These are phyloP conservation scores for Ceratina australensis DNA, from an alignment of 1,140 invertebrate species.

Conservation along the genomic window DNA sequence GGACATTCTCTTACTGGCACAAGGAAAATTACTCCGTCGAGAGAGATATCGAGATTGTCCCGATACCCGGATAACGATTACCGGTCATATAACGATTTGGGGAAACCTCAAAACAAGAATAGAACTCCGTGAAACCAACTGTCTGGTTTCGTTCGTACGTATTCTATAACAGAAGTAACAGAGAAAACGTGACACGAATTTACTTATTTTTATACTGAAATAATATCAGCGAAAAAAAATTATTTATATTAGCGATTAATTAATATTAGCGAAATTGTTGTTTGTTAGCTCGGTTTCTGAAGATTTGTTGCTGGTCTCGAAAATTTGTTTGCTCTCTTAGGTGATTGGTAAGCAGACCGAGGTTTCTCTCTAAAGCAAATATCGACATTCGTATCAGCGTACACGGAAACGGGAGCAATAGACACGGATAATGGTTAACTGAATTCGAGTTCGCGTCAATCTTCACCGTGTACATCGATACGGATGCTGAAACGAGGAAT, in stretches of 20 bases:
- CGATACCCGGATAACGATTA: neutral
- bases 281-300: neutral
- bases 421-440: conserved; percentile 41
- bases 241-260: too few species aligned
- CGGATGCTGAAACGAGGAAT: conserved; percentile 1
- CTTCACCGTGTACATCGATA: neutral
- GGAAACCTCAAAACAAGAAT: neutral
- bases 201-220: too few species aligned
- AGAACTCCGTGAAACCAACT: neutral
- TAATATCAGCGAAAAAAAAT: too few species aligned
- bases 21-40: neutral
- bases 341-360: neutral
- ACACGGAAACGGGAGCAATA: neutral
- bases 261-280: too few species aligned
- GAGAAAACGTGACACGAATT: too few species aligned
- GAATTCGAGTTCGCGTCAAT: conserved; percentile 40
- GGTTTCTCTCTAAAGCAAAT: neutral
- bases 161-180: too few species aligned
- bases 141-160: too few species aligned
- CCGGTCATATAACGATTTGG: neutral
- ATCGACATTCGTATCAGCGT: neutral
- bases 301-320: neutral
- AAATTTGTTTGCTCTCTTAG: neutral
- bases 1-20: neutral
- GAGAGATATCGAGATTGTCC: neutral